A percentile compares a stretch with the other conserved stretches of the same genome.
Evolutionary conservation across 2,113 vertebrate species (phyloP).

Genomic region (Silurus meridionalis): DNA sequence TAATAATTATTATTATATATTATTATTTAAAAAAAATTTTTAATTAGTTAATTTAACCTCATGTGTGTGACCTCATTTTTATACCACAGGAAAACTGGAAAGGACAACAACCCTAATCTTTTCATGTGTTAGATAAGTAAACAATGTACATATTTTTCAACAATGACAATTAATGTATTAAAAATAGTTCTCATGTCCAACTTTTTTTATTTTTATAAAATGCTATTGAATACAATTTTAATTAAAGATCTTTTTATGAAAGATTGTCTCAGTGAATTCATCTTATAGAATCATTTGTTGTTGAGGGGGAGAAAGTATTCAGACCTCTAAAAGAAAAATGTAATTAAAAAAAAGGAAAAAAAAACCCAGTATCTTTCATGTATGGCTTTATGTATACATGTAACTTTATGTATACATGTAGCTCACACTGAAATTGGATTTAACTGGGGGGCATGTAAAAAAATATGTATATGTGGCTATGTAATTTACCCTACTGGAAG

Average conservation of each 20-base stretch:
- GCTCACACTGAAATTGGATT: not conserved
- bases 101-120: not conserved
- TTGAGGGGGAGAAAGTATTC: too few relatives aligned
- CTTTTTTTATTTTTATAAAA: not conserved
- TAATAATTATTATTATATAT: too few relatives aligned
- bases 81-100: not conserved
- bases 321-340: too few relatives aligned
- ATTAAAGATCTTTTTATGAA: too few relatives aligned
- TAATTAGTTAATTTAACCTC: too few relatives aligned
- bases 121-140: not conserved
- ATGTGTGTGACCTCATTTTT: not conserved
- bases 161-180: not conserved
- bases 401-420: too few relatives aligned
- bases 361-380: too few relatives aligned
- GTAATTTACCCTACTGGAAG: not conserved
- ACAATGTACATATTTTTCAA: not conserved
- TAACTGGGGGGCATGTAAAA: not conserved
- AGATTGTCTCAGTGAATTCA: not conserved
- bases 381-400: not conserved
- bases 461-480: not conserved
- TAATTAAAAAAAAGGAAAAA: not conserved
- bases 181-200: not conserved
- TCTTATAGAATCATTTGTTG: not conserved
- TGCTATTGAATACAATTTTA: not conserved
- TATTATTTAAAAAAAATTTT: too few relatives aligned